A percentile compares a stretch with the other conserved stretches of the same genome.
Evolutionary conservation across 2,113 vertebrate genomes (phyloP).

Genomic region (Oxygymnocypris stewartii): DNA sequence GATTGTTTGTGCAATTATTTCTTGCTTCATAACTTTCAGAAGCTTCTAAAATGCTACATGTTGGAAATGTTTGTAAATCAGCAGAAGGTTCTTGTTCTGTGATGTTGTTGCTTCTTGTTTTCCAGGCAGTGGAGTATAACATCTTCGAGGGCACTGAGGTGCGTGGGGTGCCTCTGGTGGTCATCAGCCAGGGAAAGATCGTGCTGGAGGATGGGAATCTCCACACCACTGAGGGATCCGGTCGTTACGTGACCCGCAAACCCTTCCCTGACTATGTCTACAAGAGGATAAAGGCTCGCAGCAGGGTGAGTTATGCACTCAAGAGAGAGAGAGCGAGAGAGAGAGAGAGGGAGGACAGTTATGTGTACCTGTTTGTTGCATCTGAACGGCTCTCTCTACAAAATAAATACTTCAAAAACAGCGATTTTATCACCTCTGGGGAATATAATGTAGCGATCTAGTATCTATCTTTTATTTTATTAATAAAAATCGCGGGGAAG

Average conservation of each 20-base stretch:
- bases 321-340: too few species aligned
- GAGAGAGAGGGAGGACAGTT: too few species aligned
- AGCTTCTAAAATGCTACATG: neutral
- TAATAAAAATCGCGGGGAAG: too few species aligned
- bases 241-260: conserved; percentile 88
- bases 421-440: too few species aligned
- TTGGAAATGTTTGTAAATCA: neutral
- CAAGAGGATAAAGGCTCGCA: conserved; percentile 98
- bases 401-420: too few species aligned
- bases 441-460: too few species aligned
- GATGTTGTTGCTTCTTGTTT: neutral
- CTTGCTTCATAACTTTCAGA: neutral
- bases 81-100: neutral
- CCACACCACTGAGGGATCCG: conserved; percentile 88
- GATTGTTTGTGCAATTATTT: neutral
- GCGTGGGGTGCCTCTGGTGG: conserved; percentile 91
- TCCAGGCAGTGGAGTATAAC: conserved; percentile 92
- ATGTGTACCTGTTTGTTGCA: too few species aligned
- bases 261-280: conserved; percentile 96
- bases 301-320: conserved; percentile 82
- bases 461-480: too few species aligned
- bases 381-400: too few species aligned
- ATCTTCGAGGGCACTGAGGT: conserved; percentile 97
- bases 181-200: conserved; percentile 99
- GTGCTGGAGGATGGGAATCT: conserved; percentile 93